A percentile compares a stretch with the other conserved stretches of the same genome.
phyloP scores from a whole-genome alignment of 2,888 invertebrate genomes.

The Ophonus ardosiacus region DNA sequence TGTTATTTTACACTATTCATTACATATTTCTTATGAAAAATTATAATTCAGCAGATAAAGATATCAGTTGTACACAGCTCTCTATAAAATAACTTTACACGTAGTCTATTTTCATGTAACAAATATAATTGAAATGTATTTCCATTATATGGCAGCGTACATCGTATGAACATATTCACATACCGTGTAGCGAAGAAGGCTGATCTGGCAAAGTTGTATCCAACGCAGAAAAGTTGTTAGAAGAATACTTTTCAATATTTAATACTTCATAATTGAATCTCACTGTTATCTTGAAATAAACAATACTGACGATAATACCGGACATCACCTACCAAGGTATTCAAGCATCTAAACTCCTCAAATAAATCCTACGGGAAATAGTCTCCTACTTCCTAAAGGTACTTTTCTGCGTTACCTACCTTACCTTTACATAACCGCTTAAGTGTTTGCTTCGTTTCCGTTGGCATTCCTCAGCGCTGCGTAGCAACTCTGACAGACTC shows the following conservation, averaged over 20 bases:
- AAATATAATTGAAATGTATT: slow-evolving; percentile 53
- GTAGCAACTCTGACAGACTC: slow-evolving; percentile 96
- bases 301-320: slow-evolving; percentile 2
- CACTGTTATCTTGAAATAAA: slow-evolving; percentile 45
- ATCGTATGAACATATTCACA: slow-evolving; percentile 26
- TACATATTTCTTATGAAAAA: slow-evolving; percentile 50
- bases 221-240: slow-evolving; percentile 29
- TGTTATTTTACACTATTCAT: slow-evolving; percentile 49
- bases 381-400: slow-evolving; percentile 25
- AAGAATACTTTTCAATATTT: not conserved
- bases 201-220: slow-evolving; percentile 7
- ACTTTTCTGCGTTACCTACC: slow-evolving; percentile 45
- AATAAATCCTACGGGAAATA: slow-evolving; percentile 22
- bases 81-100: slow-evolving; percentile 53
- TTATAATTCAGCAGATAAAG: slow-evolving; percentile 50
- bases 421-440: slow-evolving; percentile 15
- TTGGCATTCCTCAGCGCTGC: slow-evolving; percentile 75
- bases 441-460: slow-evolving; percentile 12
- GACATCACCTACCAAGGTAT: slow-evolving; percentile 17
- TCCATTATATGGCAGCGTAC: slow-evolving; percentile 49
- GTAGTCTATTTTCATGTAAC: slow-evolving; percentile 44
- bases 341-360: slow-evolving; percentile 24
- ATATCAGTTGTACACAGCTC: slow-evolving; percentile 50
- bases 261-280: not conserved
- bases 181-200: slow-evolving; percentile 44